Conservation (phyloP, 92 coral and sea anemone species). For the Porites cylindrica region DNA sequence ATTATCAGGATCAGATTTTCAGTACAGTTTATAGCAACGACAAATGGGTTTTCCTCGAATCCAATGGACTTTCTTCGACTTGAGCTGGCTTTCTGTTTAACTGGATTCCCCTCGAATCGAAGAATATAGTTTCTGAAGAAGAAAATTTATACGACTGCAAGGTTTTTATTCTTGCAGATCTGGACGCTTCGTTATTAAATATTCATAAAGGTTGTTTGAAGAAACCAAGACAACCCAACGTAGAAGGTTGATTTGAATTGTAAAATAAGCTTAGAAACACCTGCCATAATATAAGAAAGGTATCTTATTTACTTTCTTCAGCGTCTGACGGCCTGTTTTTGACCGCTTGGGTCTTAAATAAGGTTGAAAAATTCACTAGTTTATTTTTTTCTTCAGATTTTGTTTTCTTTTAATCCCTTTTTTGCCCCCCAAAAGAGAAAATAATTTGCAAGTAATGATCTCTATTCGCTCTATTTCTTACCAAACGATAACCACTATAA, state of each 20-base stretch:
- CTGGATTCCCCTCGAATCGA: not conserved
- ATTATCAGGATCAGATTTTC: not conserved
- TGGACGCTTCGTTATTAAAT: conserved; percentile 31
- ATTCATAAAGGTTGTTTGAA: conserved; percentile 28
- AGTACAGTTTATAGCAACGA: not conserved
- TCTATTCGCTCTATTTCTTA: too few species aligned
- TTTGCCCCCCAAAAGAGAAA: too few species aligned
- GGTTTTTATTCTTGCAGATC: not conserved
- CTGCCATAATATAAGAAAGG: conserved; percentile 15
- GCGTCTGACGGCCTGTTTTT: not conserved
- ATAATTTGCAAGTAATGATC: too few species aligned
- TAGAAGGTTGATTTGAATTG: conserved; percentile 30
- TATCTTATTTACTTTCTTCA: not conserved
- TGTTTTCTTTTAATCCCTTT: too few species aligned
- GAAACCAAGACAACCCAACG: conserved; percentile 47
- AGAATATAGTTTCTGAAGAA: too few species aligned
- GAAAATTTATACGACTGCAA: not conserved
- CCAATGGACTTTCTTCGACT: not conserved
- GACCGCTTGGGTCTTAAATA: not conserved
- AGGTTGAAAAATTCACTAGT: too few species aligned
- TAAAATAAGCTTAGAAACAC: conserved; percentile 20
- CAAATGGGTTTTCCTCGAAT: not conserved
- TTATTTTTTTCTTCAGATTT: too few species aligned
- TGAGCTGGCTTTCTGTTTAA: not conserved
- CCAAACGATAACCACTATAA: too few species aligned